These are phyloP conservation scores for Dynastes tityus DNA, from an alignment of 2,888 invertebrate species.

Conservation along the genomic window DNA sequence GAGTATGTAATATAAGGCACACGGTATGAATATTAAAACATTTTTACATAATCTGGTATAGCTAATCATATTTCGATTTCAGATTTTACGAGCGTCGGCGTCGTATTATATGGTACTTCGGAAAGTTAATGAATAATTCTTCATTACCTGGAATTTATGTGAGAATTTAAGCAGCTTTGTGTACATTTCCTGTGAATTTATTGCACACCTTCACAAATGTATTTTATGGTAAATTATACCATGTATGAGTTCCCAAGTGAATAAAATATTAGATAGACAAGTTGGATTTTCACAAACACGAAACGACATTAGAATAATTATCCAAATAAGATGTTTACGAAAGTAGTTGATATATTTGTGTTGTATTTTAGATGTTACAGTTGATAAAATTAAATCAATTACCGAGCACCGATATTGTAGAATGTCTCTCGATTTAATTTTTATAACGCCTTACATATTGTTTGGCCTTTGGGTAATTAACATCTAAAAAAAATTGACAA, in stretches of 20 bases:
- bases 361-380: too few species aligned
- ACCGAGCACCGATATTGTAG: too few species aligned
- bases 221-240: background rate
- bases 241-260: background rate
- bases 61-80: constrained; percentile 2
- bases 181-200: background rate
- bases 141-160: constrained; percentile 10
- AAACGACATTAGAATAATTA: too few species aligned
- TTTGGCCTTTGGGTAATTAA: too few species aligned
- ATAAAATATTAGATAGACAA: background rate
- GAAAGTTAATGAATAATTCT: constrained; percentile 37
- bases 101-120: constrained; percentile 45
- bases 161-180: constrained; percentile 15
- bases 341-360: too few species aligned
- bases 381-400: too few species aligned
- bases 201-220: background rate
- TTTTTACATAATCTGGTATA: background rate
- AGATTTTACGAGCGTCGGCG: constrained; percentile 46
- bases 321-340: too few species aligned
- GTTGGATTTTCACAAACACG: background rate
- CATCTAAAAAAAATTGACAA: too few species aligned
- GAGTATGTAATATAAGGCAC: too few species aligned
- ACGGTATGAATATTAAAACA: background rate
- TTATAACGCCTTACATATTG: too few species aligned
- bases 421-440: too few species aligned